A percentile compares a stretch with the other conserved stretches of the same genome.
phyloP scores from a whole-genome alignment of 2,797 vertebrate species.

The Saguinus oedipus region DNA sequence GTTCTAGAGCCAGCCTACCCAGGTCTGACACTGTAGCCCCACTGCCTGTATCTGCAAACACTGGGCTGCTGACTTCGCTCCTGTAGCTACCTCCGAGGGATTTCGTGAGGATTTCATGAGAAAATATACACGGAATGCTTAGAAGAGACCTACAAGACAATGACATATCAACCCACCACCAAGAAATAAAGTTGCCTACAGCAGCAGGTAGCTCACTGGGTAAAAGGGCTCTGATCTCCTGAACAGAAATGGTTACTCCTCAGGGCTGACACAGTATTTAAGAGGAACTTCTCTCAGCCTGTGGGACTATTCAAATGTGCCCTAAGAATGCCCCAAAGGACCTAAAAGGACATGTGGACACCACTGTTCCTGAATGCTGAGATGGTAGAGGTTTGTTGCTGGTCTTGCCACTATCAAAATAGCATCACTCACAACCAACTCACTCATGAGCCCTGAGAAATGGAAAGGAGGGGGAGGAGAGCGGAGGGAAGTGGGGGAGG shows the following conservation, averaged over 20 bases:
- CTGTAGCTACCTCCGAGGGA: not conserved
- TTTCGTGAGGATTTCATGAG: not conserved
- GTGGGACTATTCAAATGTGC: no score
- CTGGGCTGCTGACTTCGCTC: no score
- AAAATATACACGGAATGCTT: not conserved
- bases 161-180: not conserved
- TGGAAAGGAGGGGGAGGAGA: no score
- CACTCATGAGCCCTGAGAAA: not conserved
- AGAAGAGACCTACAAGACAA: not conserved
- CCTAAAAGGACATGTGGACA: accelerated
- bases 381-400: not conserved
- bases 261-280: no score
- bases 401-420: not conserved
- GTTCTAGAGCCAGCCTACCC: not conserved
- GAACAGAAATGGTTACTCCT: not conserved
- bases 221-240: not conserved
- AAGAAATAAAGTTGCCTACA: not conserved
- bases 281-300: not conserved
- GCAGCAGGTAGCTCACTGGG: accelerated
- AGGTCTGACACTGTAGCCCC: not conserved
- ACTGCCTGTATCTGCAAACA: not conserved
- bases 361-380: not conserved
- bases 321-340: not conserved
- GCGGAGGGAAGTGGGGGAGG: accelerated
- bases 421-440: not conserved